These are phyloP conservation scores for Myiopsitta monachus DNA, from an alignment of 2,113 vertebrate genomes.

Conservation along the genomic window DNA sequence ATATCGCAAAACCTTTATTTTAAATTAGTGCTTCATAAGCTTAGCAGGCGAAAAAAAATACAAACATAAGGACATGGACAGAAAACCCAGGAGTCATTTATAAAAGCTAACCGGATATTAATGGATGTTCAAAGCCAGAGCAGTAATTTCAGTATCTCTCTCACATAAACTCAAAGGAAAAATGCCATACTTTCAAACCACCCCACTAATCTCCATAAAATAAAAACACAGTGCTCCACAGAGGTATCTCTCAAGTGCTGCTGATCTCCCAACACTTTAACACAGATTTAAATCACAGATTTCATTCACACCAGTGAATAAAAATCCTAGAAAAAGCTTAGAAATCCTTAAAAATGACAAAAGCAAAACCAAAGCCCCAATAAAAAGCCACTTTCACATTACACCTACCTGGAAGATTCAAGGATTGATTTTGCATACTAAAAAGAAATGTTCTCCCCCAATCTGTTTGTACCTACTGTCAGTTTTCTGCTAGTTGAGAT, in stretches of 20 bases:
- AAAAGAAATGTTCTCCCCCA: background rate
- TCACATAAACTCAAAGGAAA: background rate
- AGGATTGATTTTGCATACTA: background rate
- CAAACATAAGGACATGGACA: background rate
- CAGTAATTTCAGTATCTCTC: background rate
- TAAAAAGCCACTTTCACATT: background rate
- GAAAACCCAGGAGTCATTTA: background rate
- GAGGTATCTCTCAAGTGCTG: background rate
- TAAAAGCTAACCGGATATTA: background rate
- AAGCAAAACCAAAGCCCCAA: background rate
- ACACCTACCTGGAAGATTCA: background rate
- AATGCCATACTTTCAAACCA: background rate
- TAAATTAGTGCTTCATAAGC: background rate
- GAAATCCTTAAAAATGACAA: background rate
- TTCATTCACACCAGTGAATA: background rate
- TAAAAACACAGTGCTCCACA: background rate
- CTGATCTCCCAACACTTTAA: background rate
- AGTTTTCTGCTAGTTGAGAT: background rate
- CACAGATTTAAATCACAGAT: background rate
- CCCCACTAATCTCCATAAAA: background rate
- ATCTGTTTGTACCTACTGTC: background rate
- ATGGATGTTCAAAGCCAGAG: background rate
- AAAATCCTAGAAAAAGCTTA: background rate
- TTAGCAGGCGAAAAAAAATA: background rate
- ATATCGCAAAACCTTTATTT: background rate